Conservation (phyloP, 2,888 invertebrate species). For the Urechis unicinctus region DNA sequence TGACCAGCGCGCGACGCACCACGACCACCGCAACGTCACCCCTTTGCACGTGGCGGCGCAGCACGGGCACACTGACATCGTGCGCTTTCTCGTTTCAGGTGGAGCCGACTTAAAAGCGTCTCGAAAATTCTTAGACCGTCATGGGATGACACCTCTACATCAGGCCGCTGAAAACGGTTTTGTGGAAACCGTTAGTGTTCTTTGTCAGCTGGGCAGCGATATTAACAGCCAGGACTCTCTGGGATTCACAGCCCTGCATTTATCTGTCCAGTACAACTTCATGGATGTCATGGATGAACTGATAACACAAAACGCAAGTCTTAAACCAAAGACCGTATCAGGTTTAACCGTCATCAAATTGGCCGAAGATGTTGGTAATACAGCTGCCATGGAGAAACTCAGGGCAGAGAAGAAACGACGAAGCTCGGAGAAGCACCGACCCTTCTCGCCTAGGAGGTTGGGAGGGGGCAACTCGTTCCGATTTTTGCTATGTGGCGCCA, state of each 20-base stretch:
- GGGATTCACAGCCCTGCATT: conserved; percentile 20
- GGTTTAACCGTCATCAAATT: conserved; percentile 15
- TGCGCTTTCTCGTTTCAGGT: conserved; percentile 11
- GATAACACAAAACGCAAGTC: conserved; percentile 4
- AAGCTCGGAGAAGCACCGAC: no score
- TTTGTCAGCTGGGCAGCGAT: conserved; percentile 11
- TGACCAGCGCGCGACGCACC: conserved; percentile 10
- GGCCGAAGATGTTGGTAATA: conserved; percentile 11
- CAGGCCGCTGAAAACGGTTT: conserved; percentile 17
- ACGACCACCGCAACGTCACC: conserved; percentile 15
- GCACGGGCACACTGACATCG: conserved; percentile 14
- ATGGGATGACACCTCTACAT: conserved; percentile 15
- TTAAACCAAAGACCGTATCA: conserved; percentile 8
- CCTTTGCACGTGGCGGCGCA: conserved; percentile 21
- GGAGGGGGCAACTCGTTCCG: no score
- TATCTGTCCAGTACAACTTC: conserved; percentile 18
- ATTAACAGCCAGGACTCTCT: conserved; percentile 14
- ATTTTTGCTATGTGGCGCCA: no score
- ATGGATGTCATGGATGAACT: conserved; percentile 11
- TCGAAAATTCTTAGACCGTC: conserved; percentile 14
- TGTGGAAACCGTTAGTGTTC: conserved; percentile 8
- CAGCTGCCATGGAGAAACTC: conserved; percentile 1
- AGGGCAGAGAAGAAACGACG: background rate
- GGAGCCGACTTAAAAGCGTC: conserved; percentile 17
- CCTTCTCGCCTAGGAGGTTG: no score